Conservation (phyloP, 1,140 invertebrate species). For the Nomia melanderi region DNA sequence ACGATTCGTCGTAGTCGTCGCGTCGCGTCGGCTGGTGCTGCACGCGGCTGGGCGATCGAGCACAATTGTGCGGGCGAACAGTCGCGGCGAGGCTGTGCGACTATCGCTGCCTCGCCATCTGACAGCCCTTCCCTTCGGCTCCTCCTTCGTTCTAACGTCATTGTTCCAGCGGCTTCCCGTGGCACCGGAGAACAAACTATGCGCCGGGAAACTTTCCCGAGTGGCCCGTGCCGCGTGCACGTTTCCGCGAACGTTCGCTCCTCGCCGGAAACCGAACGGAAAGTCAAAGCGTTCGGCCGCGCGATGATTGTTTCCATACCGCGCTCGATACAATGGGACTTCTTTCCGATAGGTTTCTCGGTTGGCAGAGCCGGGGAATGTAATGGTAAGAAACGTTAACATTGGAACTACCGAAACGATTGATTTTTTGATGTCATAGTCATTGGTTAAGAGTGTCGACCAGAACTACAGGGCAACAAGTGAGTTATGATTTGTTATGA, state of each 20-base stretch:
- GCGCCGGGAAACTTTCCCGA: constrained; percentile 24
- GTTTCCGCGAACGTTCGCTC: neutral
- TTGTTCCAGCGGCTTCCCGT: constrained; percentile 57
- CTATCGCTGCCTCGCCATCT: constrained; percentile 67
- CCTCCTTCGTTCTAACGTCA: constrained; percentile 69
- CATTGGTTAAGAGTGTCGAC: too few species aligned
- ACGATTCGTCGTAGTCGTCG: constrained; percentile 67
- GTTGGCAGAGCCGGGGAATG: neutral
- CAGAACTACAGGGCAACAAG: too few species aligned
- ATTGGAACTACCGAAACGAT: too few species aligned
- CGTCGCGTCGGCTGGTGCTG: constrained; percentile 14
- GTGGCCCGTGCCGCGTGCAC: neutral
- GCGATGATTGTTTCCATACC: neutral
- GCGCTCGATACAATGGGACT: neutral
- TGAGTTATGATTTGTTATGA: too few species aligned
- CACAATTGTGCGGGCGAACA: constrained; percentile 48
- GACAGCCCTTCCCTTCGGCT: constrained; percentile 71
- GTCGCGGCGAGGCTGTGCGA: constrained; percentile 33
- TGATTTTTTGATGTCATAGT: too few species aligned
- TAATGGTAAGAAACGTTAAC: too few species aligned
- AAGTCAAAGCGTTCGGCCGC: neutral
- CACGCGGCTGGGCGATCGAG: constrained; percentile 48
- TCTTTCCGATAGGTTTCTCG: neutral
- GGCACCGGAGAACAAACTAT: constrained; percentile 21
- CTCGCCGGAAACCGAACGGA: neutral